These are phyloP conservation scores for Aporophyla nigra DNA, from an alignment of 2,888 invertebrate species.

Conservation along the genomic window DNA sequence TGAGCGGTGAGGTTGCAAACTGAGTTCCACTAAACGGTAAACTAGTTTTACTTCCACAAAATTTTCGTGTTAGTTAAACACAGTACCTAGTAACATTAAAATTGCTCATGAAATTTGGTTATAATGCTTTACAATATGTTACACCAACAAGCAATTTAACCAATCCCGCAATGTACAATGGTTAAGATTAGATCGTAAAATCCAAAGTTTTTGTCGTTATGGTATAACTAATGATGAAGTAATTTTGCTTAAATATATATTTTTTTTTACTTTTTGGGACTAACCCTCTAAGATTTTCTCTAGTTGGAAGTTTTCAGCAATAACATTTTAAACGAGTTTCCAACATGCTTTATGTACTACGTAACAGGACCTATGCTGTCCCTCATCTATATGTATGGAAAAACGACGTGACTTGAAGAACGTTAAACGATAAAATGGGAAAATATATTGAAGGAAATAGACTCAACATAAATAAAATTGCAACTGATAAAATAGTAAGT, in stretches of 20 bases:
- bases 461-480: slow-evolving; percentile 23
- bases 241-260: no score
- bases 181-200: neutral
- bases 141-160: neutral
- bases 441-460: slow-evolving; percentile 33
- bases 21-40: slow-evolving; percentile 20
- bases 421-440: slow-evolving; percentile 43
- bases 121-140: neutral
- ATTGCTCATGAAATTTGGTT: neutral
- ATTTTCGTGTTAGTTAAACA: neutral
- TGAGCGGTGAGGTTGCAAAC: slow-evolving; percentile 22
- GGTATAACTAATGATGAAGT: no score
- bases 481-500: slow-evolving; percentile 7
- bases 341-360: slow-evolving; percentile 30
- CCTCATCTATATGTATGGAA: slow-evolving; percentile 66
- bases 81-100: neutral
- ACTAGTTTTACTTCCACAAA: slow-evolving; percentile 21
- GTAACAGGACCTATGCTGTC: slow-evolving; percentile 25
- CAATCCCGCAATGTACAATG: neutral
- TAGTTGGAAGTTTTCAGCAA: neutral
- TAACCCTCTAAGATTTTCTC: neutral
- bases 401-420: slow-evolving; percentile 60
- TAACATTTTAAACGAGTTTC: slow-evolving; percentile 43
- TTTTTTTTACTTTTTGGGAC: no score
- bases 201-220: neutral